A percentile compares a stretch with the other conserved stretches of the same genome.
Conservation (phyloP, 1,140 invertebrate species). For the Metopolophium dirhodum region DNA sequence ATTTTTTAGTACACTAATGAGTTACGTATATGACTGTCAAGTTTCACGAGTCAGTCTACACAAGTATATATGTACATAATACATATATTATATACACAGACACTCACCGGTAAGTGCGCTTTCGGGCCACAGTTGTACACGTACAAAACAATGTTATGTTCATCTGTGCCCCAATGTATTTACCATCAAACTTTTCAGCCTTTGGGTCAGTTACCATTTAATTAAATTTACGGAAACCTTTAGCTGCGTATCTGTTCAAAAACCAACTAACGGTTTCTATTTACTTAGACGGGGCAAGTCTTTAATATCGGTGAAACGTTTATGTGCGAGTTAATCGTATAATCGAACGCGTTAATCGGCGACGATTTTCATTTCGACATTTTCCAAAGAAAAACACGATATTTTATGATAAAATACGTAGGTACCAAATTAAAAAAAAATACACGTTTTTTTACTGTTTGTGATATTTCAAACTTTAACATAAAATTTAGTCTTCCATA, state of each 20-base stretch:
- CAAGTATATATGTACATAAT: neutral
- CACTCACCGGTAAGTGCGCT: neutral
- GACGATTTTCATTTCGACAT: neutral
- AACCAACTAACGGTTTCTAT: constrained; percentile 39
- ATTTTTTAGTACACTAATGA: neutral
- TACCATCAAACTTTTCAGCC: neutral
- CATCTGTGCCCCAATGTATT: neutral
- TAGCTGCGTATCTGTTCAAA: constrained; percentile 37
- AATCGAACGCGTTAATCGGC: neutral
- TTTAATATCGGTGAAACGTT: constrained; percentile 1
- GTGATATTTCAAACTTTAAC: neutral
- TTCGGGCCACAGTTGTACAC: neutral
- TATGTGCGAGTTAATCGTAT: neutral
- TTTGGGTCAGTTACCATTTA: constrained; percentile 4
- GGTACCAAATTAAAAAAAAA: neutral
- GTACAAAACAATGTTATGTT: neutral
- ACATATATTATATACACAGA: neutral
- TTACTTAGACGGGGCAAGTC: neutral
- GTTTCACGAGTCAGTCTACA: neutral
- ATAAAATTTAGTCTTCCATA: neutral
- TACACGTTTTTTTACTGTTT: neutral
- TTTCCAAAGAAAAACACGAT: neutral
- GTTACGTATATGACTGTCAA: neutral
- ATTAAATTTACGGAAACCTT: constrained; percentile 51
- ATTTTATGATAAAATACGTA: neutral